Evolutionary conservation across 1,140 invertebrate genomes (phyloP), one percentile per base, ranked within the genome.

Genomic region (Drosophila arawakana): DNA sequence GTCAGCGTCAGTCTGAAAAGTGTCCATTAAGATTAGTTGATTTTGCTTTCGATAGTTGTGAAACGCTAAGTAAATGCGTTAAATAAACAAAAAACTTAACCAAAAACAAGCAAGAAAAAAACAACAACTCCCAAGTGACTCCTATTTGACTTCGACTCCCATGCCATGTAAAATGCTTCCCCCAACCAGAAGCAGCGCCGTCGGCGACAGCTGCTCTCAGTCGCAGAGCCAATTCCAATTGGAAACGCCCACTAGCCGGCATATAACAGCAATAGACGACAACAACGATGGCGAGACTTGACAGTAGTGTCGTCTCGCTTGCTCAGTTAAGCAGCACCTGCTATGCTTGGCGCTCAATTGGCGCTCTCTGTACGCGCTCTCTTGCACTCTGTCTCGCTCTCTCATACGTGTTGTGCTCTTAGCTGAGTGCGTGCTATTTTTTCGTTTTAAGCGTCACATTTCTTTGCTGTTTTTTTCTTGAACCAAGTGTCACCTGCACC

Each of bases 21-120:
- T 83, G 83, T 88, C 83, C 83, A 86, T 86, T 86, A 86, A 83
- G 83, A 82, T 86, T 86, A 88, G 83, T 86, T 88, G 83, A 86
- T 88, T 86, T 86, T 86, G 80, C 70, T 69, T 83, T 80, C 83
- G 83, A 86, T 88, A 82, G 76, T 82, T 88, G 49, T 80, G 60
- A 58, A 75, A 60, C 73, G 75, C 78, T 85, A 88, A 82, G 80
- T 73, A 81, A 86, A 82, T 72, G 69, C 66, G 80, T 78, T 88
- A 80, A 88, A 88, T 83, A 88, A 82, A 83, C 70, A 76, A 70
- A 55, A 67, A 77, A 77, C 57, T 77, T 57, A 13, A 30, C 49
- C 21, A n/a, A 34, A 15, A 37, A 47, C 58, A 18, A 35, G 2
- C 13, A 44, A 30, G 13, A 59, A 9, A 15, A 15, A 30, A 13